Percentiles rank a stretch among this genome's conserved stretches.
These are phyloP conservation scores for Brotula barbata DNA, from an alignment of 2,797 vertebrate species.

Conservation along the genomic window DNA sequence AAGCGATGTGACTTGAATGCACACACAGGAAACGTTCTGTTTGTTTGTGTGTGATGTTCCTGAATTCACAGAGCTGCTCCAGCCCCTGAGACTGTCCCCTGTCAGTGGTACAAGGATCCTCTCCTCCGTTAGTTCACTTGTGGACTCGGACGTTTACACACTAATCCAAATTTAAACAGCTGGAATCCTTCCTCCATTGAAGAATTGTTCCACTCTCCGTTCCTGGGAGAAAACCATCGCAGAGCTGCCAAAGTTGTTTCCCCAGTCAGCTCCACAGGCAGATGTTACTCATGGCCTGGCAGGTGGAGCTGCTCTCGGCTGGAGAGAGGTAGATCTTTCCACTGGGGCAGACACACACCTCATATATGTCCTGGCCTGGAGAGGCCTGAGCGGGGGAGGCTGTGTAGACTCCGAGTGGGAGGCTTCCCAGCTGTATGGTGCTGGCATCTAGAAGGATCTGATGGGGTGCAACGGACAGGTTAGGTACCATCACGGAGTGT, in stretches of 20 bases:
- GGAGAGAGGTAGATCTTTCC: conserved; percentile 91
- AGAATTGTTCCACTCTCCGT: no score
- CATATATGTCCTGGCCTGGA: conserved; percentile 83
- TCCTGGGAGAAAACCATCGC: no score
- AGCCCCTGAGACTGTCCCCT: not conserved
- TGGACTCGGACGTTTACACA: not conserved
- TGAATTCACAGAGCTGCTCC: conserved; percentile 42
- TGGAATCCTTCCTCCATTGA: not conserved
- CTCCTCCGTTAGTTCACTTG: conserved; percentile 19
- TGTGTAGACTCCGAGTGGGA: conserved; percentile 84
- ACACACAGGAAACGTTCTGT: conserved; percentile 30
- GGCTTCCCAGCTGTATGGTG: conserved; percentile 85
- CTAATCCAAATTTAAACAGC: conserved; percentile 15
- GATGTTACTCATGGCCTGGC: conserved; percentile 90
- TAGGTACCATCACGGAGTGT: conserved; percentile 36
- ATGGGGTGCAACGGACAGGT: conserved; percentile 18
- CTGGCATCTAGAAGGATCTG: conserved; percentile 89
- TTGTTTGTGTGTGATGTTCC: conserved; percentile 31
- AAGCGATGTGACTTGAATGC: conserved; percentile 37
- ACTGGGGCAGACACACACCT: conserved; percentile 91
- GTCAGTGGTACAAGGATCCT: conserved; percentile 17
- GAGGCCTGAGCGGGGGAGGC: conserved; percentile 47
- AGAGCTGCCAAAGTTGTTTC: conserved; percentile 29
- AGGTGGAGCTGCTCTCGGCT: conserved; percentile 87
- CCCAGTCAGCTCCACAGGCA: conserved; percentile 86